phyloP scores from a whole-genome alignment of 1,140 invertebrate species.

The Polypedilum pembai region DNA sequence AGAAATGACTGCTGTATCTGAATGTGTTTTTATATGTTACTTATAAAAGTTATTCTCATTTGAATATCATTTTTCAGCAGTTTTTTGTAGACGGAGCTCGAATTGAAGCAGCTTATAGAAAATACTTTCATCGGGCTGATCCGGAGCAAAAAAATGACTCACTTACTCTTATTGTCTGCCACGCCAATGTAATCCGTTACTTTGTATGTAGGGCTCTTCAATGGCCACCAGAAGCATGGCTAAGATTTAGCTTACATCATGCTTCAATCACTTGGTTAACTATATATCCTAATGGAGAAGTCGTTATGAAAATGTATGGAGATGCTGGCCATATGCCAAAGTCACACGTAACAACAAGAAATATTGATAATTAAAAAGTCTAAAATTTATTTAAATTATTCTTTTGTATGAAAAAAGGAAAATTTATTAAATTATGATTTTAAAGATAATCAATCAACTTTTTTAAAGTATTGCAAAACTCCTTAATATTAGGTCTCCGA shows the following conservation, averaged over 20 bases:
- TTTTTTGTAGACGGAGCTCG: constrained; percentile 90
- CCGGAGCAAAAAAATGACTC: constrained; percentile 72
- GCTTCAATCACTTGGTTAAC: constrained; percentile 88
- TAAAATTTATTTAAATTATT: not conserved
- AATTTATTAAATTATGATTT: not conserved
- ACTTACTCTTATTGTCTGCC: constrained; percentile 91
- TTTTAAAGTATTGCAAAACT: not conserved
- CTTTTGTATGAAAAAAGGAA: not conserved
- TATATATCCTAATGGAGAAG: constrained; percentile 78
- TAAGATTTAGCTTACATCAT: constrained; percentile 84
- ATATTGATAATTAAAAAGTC: not conserved
- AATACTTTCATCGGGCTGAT: constrained; percentile 86
- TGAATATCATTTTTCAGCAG: constrained; percentile 54
- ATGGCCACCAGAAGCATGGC: constrained; percentile 93
- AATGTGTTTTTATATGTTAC: too few species aligned
- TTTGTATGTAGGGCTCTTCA: constrained; percentile 96
- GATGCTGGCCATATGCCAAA: constrained; percentile 85
- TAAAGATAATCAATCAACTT: not conserved
- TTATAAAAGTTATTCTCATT: too few species aligned
- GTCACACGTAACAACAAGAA: constrained; percentile 42
- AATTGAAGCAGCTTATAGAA: constrained; percentile 93
- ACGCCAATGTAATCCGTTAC: constrained; percentile 97
- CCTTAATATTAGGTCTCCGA: not conserved
- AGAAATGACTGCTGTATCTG: not conserved
- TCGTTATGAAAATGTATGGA: constrained; percentile 68